These are phyloP conservation scores for Rugalucina vietnamica DNA, from an alignment of 2,888 invertebrate genomes.

Conservation along the genomic window DNA sequence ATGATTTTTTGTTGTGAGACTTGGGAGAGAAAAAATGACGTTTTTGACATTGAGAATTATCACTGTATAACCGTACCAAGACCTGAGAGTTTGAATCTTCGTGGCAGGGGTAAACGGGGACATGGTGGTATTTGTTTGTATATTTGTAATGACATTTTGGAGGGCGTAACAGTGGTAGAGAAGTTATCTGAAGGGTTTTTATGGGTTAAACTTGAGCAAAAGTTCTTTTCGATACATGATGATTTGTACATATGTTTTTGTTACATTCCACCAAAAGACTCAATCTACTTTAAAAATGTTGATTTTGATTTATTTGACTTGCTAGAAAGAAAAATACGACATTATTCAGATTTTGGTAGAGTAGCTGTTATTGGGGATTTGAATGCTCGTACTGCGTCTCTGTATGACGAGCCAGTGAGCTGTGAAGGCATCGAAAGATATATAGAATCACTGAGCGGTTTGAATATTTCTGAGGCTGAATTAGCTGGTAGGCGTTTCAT, in stretches of 20 bases:
- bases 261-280: not conserved
- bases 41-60: slow-evolving; percentile 12
- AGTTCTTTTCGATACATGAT: not conserved
- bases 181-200: not conserved
- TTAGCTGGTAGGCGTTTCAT: no score
- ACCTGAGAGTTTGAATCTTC: not conserved
- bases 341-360: not conserved
- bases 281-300: slow-evolving; percentile 11
- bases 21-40: slow-evolving; percentile 14
- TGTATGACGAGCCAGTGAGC: not conserved
- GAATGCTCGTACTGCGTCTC: not conserved
- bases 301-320: not conserved
- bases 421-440: not conserved
- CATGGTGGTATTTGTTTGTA: not conserved
- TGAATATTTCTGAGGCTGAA: not conserved
- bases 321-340: not conserved
- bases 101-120: not conserved
- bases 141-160: not conserved
- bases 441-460: not conserved
- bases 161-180: not conserved
- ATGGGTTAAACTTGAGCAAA: not conserved
- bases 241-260: not conserved
- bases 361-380: slow-evolving; percentile 7
- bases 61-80: slow-evolving; percentile 3
- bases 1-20: slow-evolving; percentile 17